Percentiles rank a stretch among this genome's conserved stretches.
Conservation (phyloP, 2,888 invertebrate genomes). For the Isotomurus palustris region DNA sequence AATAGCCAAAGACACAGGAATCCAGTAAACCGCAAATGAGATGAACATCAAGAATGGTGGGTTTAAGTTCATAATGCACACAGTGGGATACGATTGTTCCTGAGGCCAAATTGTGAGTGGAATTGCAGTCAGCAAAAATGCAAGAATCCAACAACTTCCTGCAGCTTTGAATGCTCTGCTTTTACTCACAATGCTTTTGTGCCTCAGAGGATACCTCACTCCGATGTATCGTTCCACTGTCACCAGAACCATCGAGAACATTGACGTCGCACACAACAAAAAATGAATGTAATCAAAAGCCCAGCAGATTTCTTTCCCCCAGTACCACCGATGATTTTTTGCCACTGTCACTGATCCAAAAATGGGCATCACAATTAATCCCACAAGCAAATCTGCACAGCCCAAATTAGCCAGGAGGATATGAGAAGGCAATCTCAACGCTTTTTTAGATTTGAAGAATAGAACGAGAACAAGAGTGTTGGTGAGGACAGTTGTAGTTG, state of each 20-base stretch:
- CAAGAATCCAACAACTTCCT: too few relatives aligned
- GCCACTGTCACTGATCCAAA: not conserved
- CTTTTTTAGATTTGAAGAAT: not conserved
- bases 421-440: not conserved
- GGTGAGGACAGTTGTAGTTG: not conserved
- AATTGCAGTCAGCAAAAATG: not conserved
- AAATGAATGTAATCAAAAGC: conserved; percentile 13
- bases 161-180: not conserved
- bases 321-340: not conserved
- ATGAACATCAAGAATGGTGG: not conserved
- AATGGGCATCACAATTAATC: not conserved
- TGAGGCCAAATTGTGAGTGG: not conserved
- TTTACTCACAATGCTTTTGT: conserved; percentile 11
- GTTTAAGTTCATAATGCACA: not conserved
- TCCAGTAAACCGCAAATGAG: not conserved
- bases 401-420: conserved; percentile 1
- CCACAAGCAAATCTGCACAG: not conserved
- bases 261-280: conserved; percentile 8
- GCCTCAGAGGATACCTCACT: conserved; percentile 4
- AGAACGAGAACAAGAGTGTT: not conserved
- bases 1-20: not conserved
- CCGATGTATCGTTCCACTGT: conserved; percentile 12
- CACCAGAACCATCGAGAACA: conserved; percentile 12
- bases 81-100: not conserved
- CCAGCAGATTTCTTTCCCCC: not conserved